Conservation (phyloP, 2,797 vertebrate genomes). For the Chloroceryle amazona region DNA sequence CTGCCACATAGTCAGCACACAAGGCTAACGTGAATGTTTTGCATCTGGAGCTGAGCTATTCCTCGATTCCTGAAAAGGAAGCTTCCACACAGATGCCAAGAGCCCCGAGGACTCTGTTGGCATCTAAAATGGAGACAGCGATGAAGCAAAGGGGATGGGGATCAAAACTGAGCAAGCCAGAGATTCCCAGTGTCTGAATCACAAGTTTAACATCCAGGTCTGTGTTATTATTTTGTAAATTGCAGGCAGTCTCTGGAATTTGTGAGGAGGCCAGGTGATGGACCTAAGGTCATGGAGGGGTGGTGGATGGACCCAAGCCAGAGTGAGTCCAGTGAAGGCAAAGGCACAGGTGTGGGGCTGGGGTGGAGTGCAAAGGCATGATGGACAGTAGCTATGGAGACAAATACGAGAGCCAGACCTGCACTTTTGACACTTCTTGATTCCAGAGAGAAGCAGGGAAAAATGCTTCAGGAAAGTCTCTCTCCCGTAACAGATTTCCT, state of each 20-base stretch:
- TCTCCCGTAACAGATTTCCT: not conserved
- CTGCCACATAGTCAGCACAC: not conserved
- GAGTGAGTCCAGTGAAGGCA: not conserved
- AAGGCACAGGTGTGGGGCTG: not conserved
- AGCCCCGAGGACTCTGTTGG: not conserved
- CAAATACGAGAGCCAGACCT: not conserved
- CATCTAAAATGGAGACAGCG: not conserved
- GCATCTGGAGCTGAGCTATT: not conserved
- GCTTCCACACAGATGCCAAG: not conserved
- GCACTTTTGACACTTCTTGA: not conserved
- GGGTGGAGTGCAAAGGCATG: accelerated
- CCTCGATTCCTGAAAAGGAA: not conserved
- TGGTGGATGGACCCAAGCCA: accelerated
- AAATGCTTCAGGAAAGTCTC: not conserved
- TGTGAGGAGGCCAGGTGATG: not conserved
- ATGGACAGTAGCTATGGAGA: not conserved
- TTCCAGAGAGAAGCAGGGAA: not conserved
- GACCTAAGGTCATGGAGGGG: accelerated
- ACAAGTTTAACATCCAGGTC: not conserved
- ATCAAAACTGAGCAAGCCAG: not conserved
- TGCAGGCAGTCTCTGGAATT: not conserved
- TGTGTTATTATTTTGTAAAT: not conserved
- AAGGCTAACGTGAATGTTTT: not conserved
- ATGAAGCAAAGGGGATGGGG: not conserved
- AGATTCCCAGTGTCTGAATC: not conserved